Conservation (phyloP, 2,888 invertebrate species). For the Patella caerulea region DNA sequence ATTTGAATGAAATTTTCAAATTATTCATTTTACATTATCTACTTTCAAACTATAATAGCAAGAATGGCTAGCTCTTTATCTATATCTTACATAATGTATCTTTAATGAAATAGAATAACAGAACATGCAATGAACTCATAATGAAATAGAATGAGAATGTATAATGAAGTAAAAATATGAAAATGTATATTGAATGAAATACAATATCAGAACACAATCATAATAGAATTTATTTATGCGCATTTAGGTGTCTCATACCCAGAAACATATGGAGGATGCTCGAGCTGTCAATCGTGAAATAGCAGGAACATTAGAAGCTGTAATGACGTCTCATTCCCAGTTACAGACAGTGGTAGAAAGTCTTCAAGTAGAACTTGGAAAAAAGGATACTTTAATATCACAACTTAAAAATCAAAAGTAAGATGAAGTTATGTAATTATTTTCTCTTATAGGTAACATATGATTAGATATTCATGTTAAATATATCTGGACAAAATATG, state of each 20-base stretch:
- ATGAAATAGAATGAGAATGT: no score
- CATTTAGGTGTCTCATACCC: constrained; percentile 42
- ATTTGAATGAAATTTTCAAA: no score
- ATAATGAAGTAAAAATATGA: no score
- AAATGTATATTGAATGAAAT: no score
- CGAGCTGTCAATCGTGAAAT: constrained; percentile 66
- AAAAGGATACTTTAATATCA: constrained; percentile 58
- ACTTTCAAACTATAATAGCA: no score
- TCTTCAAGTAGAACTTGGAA: constrained; percentile 56
- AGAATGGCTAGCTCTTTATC: no score
- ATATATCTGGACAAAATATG: constrained; percentile 43
- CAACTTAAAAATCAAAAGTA: constrained; percentile 54
- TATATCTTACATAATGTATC: no score
- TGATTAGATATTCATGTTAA: background rate
- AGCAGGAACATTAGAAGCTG: constrained; percentile 62
- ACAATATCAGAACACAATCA: no score
- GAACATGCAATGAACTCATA: no score
- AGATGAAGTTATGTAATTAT: constrained; percentile 15
- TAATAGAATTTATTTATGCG: no score
- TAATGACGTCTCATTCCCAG: constrained; percentile 66
- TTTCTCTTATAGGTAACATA: background rate
- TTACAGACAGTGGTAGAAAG: constrained; percentile 63
- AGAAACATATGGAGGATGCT: constrained; percentile 62
- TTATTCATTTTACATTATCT: no score
- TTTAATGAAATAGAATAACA: no score